Evolutionary conservation across 1,140 invertebrate species (phyloP).

Genomic region (Plodia interpunctella): DNA sequence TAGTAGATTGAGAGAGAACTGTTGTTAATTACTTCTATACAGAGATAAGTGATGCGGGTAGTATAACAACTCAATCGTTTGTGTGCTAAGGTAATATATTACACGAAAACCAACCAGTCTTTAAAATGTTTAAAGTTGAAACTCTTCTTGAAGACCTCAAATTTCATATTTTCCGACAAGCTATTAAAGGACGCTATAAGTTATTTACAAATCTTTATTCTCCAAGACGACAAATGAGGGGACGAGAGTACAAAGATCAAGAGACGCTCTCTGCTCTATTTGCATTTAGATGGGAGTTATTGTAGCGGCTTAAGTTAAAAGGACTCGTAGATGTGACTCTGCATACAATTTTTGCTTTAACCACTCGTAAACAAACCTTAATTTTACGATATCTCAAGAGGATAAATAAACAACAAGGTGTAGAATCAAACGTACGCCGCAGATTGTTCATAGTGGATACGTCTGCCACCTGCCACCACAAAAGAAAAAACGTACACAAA

Average conservation of each 20-base stretch:
- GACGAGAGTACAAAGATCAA: slow-evolving; percentile 50
- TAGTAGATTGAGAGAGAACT: no score
- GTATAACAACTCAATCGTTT: no score
- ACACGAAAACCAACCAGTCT: no score
- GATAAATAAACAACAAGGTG: no score
- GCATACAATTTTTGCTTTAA: neutral
- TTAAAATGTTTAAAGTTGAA: neutral
- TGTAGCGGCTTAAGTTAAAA: neutral
- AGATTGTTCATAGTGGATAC: no score
- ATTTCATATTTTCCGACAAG: neutral
- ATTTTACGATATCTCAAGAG: neutral
- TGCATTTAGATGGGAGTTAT: slow-evolving; percentile 63
- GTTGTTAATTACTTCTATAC: no score
- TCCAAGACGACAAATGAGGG: slow-evolving; percentile 50
- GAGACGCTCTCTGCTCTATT: slow-evolving; percentile 46
- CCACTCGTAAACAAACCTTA: neutral
- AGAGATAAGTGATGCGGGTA: no score
- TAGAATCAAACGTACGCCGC: no score
- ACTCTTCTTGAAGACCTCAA: neutral
- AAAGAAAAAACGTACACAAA: no score
- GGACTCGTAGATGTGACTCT: neutral
- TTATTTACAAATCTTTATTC: slow-evolving; percentile 27
- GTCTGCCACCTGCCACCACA: no score
- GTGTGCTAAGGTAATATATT: no score
- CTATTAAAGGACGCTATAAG: slow-evolving; percentile 15